These are phyloP conservation scores for Presbytis comata DNA, from an alignment of 2,797 vertebrate species.

Conservation along the genomic window DNA sequence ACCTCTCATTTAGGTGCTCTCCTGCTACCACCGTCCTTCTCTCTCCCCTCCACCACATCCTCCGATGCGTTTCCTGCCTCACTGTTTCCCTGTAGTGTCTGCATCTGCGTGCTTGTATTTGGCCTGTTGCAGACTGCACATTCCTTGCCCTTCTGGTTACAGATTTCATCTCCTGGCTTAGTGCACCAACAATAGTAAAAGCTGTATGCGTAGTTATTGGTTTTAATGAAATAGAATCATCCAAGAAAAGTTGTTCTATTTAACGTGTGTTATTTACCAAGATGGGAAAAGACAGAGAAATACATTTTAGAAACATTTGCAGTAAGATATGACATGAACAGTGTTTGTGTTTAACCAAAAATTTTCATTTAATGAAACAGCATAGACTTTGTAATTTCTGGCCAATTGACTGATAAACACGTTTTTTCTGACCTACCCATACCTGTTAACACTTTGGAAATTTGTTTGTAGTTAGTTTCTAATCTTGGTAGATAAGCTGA, in stretches of 20 bases:
- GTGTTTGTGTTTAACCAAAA: constrained; percentile 20
- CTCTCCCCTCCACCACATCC: fast-evolving
- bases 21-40: not conserved
- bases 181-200: not conserved
- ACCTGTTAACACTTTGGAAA: not conserved
- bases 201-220: not conserved
- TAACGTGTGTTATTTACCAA: constrained; percentile 1
- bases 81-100: not conserved
- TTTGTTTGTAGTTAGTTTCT: not conserved
- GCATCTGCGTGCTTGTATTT: too few relatives aligned
- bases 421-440: not conserved
- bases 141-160: not conserved
- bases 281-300: not conserved
- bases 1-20: not conserved
- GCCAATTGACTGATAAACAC: not conserved
- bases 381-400: not conserved
- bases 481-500: not conserved
- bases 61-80: not conserved
- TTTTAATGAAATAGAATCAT: not conserved
- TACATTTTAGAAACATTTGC: not conserved
- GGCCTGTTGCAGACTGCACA: too few relatives aligned
- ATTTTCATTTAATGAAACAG: not conserved
- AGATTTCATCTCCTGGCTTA: not conserved
- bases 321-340: not conserved
- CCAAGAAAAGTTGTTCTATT: not conserved